Evolutionary conservation across 2,113 vertebrate genomes (phyloP), one percentile per base, ranked within the genome.

Genomic region (Piaya cayana): DNA sequence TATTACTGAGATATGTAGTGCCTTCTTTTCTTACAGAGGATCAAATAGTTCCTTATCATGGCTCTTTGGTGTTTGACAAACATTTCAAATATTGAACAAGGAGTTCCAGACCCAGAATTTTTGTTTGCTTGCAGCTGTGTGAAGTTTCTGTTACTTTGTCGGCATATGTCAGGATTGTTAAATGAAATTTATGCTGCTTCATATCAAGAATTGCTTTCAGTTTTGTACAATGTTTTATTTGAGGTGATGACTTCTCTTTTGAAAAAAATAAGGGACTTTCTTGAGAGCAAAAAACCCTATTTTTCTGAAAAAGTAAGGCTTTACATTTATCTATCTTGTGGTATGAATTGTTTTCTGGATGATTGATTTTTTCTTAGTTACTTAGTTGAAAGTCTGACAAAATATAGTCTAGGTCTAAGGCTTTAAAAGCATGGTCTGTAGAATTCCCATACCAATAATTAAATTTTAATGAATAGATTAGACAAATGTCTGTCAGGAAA

Each of bases 301-400:
- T 63, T 82, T 81, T 68, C 62, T 82, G 26, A 84, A 81, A 88
- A 78, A 2, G 9, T 47, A 9, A 7, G 19, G 37, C 55, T 72
- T 30, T 32, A 36, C 85, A 91, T 89, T 43, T 0, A 6, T 77
- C 4, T 77, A 13, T 68, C 63, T 14, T 63, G 4, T 74, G 15
- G 64, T 30, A 14, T 27, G 8, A 50, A 29, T 27, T 7, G 45
- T 79, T 3, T 56, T 82, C 12, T 71, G 50, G 34, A 18, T 85
- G 22, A 53, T 94, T 95, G 42, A 19, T 63, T 96, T 81, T 63
- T 96, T 81, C n/a, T 90, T 91, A 90, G 36, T 85, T 84, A 53
- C 32, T 52, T 78, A 79, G 92, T 77, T 95, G 37, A 60, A 93
- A 88, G 42, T 80, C 82, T 96, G 50, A 59, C 62, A 69, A 68